A percentile compares a stretch with the other conserved stretches of the same genome.
These are phyloP conservation scores for Synanthedon formicaeformis DNA, from an alignment of 2,888 invertebrate species.

Conservation along the genomic window DNA sequence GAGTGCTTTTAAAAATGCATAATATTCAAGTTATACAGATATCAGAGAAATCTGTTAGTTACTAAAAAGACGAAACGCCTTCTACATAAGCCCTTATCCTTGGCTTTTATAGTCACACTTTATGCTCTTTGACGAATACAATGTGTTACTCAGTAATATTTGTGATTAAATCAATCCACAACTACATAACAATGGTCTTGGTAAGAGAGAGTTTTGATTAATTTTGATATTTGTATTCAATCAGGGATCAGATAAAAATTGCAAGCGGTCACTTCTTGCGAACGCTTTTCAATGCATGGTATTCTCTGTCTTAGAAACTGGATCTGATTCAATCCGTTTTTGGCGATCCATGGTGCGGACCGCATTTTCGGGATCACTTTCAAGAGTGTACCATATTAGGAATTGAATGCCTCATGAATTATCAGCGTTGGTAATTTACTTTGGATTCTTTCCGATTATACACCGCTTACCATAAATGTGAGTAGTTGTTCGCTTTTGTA, in stretches of 20 bases:
- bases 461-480: background rate
- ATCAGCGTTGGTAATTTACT: slow-evolving; percentile 38
- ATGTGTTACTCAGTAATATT: too few species aligned
- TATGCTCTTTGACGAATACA: too few species aligned
- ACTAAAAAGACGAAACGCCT: too few species aligned
- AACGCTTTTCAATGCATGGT: background rate
- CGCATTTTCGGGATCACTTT: slow-evolving; percentile 59
- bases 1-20: too few species aligned
- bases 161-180: too few species aligned
- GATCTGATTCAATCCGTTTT: slow-evolving; percentile 43
- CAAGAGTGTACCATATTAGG: slow-evolving; percentile 47
- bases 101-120: too few species aligned
- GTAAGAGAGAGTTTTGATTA: background rate
- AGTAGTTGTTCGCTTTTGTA: background rate
- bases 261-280: background rate
- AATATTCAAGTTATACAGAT: too few species aligned
- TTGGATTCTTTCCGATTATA: slow-evolving; percentile 6
- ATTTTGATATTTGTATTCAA: background rate
- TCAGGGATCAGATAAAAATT: background rate
- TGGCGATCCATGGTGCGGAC: slow-evolving; percentile 23
- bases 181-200: too few species aligned
- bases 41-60: too few species aligned
- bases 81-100: too few species aligned
- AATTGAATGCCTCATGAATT: slow-evolving; percentile 65
- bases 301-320: slow-evolving; percentile 37